phyloP scores from a whole-genome alignment of 2,888 invertebrate species.

The Hirtodrosophila trivittata region DNA sequence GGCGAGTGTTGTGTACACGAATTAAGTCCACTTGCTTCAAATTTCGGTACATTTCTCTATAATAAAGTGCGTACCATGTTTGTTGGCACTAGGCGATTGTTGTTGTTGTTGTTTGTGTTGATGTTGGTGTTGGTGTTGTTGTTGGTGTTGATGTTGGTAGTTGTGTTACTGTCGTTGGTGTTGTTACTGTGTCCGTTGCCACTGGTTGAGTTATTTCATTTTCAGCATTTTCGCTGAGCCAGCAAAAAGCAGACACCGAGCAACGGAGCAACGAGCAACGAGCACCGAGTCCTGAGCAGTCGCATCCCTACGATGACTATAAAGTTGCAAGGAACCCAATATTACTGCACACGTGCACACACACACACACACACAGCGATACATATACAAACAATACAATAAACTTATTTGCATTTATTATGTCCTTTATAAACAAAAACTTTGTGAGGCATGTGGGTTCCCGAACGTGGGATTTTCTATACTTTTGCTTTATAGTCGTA shows the following conservation, averaged over 20 bases:
- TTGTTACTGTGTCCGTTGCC: slow-evolving; percentile 29
- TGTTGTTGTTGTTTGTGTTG: slow-evolving; percentile 8
- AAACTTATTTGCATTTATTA: slow-evolving; percentile 56
- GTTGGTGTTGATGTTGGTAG: slow-evolving; percentile 15
- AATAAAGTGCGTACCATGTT: slow-evolving; percentile 67
- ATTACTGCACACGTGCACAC: slow-evolving; percentile 37
- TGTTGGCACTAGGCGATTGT: slow-evolving; percentile 19
- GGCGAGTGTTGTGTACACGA: slow-evolving; percentile 47
- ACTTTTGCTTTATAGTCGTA: neutral
- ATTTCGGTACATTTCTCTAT: slow-evolving; percentile 60
- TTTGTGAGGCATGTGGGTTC: slow-evolving; percentile 15
- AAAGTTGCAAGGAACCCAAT: slow-evolving; percentile 56
- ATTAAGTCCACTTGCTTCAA: slow-evolving; percentile 72
- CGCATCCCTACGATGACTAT: slow-evolving; percentile 26
- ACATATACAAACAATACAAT: slow-evolving; percentile 4
- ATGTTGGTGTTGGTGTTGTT: slow-evolving; percentile 1
- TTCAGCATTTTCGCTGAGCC: slow-evolving; percentile 43
- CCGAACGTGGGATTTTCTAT: neutral
- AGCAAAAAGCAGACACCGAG: slow-evolving; percentile 25
- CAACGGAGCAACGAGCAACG: slow-evolving; percentile 1
- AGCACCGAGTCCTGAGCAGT: slow-evolving; percentile 4
- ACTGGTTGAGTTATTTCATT: slow-evolving; percentile 62
- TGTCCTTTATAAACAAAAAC: slow-evolving; percentile 40
- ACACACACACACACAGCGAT: slow-evolving; percentile 2
- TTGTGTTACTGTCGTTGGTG: slow-evolving; percentile 21